Conservation (phyloP, 2,797 vertebrate genomes). For the Sciurus vulgaris region DNA sequence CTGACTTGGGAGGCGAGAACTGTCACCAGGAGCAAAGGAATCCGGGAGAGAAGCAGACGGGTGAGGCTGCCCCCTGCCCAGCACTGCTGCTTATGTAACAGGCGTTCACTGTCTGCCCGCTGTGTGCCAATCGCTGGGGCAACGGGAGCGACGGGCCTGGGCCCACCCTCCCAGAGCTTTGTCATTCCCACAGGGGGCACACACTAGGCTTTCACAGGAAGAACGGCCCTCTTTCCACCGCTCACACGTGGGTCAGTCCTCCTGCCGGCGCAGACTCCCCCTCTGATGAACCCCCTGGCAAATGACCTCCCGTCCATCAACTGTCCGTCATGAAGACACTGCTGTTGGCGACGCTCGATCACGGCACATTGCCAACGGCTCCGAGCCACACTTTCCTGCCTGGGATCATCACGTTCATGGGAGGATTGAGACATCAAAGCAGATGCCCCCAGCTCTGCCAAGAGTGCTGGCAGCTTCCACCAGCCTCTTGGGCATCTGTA, state of each 20-base stretch:
- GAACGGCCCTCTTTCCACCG: fast-evolving
- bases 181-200: neutral
- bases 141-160: fast-evolving
- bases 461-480: neutral
- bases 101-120: neutral
- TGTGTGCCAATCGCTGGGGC: neutral
- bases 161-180: neutral
- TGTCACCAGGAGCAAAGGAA: too few species aligned
- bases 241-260: neutral
- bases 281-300: neutral
- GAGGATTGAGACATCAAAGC: conserved; percentile 41
- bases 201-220: neutral
- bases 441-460: neutral
- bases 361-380: neutral
- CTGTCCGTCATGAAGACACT: neutral
- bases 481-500: fast-evolving
- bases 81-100: neutral
- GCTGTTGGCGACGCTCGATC: neutral
- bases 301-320: neutral
- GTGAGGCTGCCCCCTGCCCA: neutral
- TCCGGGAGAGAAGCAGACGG: neutral
- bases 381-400: fast-evolving
- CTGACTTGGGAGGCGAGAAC: neutral
- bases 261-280: neutral
- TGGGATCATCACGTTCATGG: fast-evolving